Percentiles rank a stretch among this genome's conserved stretches.
phyloP scores from a whole-genome alignment of 2,797 vertebrate genomes.

The Myotis planiceps region DNA sequence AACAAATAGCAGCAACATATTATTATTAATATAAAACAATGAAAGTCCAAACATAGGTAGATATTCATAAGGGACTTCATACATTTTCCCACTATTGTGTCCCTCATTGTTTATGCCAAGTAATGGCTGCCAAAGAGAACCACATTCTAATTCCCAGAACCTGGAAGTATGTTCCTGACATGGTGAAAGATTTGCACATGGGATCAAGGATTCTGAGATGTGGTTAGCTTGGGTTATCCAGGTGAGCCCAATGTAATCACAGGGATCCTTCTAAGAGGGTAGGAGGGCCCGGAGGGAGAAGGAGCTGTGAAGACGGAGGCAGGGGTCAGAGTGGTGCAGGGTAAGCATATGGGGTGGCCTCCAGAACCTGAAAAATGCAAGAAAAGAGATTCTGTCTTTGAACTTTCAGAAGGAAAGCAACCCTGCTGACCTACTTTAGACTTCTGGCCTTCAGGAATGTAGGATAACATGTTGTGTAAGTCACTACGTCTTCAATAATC shows the following conservation, averaged over 20 bases:
- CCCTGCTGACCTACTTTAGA: no score
- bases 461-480: not conserved
- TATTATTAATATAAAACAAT: not conserved
- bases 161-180: not conserved
- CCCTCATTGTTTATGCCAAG: not conserved
- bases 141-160: not conserved
- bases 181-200: not conserved
- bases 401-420: not conserved
- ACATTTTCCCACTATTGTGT: not conserved
- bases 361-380: not conserved
- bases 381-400: not conserved
- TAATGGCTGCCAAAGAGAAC: not conserved
- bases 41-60: not conserved
- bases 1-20: not conserved
- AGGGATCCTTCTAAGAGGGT: not conserved
- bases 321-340: accelerated
- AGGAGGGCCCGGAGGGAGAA: accelerated
- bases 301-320: not conserved
- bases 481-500: not conserved
- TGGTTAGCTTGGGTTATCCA: not conserved
- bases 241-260: not conserved
- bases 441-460: not conserved
- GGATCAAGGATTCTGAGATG: not conserved
- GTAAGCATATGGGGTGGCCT: accelerated
- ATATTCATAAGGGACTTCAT: not conserved